These are phyloP conservation scores for Acanthurus lineatus DNA, from an alignment of 2,797 vertebrate species.

Conservation along the genomic window DNA sequence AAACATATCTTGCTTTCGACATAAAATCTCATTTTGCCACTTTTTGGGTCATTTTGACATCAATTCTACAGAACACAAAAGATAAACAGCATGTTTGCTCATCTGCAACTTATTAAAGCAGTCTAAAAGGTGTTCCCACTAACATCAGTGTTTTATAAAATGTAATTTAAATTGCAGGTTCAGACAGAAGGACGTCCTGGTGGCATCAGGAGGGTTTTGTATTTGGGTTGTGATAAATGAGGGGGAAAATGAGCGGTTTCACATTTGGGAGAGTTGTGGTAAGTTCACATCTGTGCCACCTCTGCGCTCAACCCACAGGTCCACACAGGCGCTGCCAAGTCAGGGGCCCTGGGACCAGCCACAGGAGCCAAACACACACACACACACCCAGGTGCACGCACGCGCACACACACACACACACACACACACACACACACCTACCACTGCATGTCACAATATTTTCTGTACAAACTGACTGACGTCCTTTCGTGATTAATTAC, in stretches of 20 bases:
- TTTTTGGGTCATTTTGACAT: too few relatives aligned
- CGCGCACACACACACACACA: background rate
- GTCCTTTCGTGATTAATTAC: conserved; percentile 56
- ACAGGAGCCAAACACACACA: background rate
- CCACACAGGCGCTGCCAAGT: conserved; percentile 36
- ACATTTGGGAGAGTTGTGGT: conserved; percentile 25
- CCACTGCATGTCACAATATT: conserved; percentile 17
- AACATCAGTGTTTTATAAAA: background rate
- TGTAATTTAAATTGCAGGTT: background rate
- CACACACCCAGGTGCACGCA: conserved; percentile 1
- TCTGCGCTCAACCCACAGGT: conserved; percentile 28
- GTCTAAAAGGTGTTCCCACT: background rate
- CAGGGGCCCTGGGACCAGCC: background rate
- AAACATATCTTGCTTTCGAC: too few relatives aligned
- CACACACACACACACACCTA: too few relatives aligned
- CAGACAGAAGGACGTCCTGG: background rate
- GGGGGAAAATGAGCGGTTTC: conserved; percentile 52
- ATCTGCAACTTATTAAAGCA: background rate
- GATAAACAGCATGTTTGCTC: background rate
- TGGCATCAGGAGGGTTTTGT: conserved; percentile 9
- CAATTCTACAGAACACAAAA: background rate
- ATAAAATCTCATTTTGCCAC: too few relatives aligned
- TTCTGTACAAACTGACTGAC: conserved; percentile 28
- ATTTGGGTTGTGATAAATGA: conserved; percentile 62
- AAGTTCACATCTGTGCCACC: conserved; percentile 57